Base-by-base conservation (phyloP, 2,888 invertebrate species). In the Drosophila parthenogenetica region DNA sequence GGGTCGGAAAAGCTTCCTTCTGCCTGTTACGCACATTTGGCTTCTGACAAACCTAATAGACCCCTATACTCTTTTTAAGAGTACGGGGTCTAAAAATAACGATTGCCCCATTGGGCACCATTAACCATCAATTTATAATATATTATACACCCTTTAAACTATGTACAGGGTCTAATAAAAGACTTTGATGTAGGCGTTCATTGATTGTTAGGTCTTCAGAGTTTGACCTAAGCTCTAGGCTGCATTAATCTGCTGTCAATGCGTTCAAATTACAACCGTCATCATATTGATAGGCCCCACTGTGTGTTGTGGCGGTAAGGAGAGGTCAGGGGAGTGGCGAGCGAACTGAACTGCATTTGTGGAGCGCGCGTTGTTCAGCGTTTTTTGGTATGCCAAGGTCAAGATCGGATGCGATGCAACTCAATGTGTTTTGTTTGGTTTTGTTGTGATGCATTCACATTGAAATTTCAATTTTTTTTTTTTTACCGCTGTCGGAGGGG, bases 331-430 rank as follows among this genome's bases (percentile, higher is more conserved):
- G 16, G 8, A 3, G 48, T 4, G 16, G 22, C 59, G 35, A 35
- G 3, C 11, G 32, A 35, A 8, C 71, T 63, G 72, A 7, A 8
- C 72, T 75, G 77, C 63, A 60, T 60, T 72, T 75, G 42, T 74
- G 42, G 37, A 60, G 61, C 60, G 53, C 59, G 63, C 45, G 40
- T 54, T 61, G 55, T 39, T 64, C 40, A 64, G 69, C 63, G 40
- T 37, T 46, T 57, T 68, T 63, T 43, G 67, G 72, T 72, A 77
- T 75, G 75, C 73, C 73, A 75, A 75, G 75, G 77, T 77, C 73
- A 68, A 46, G 67, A 61, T 65, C 39, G 43, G 49, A 54, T 69
- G 60, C 75, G 48, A 59, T 62, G 50, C 55, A 54, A 61, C 35
- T 29, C 17, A 16, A 45, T 61, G 48, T 14, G 43, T 2, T 57